These are phyloP conservation scores for Carassius gibelio DNA, from an alignment of 2,113 vertebrate species.

Conservation along the genomic window DNA sequence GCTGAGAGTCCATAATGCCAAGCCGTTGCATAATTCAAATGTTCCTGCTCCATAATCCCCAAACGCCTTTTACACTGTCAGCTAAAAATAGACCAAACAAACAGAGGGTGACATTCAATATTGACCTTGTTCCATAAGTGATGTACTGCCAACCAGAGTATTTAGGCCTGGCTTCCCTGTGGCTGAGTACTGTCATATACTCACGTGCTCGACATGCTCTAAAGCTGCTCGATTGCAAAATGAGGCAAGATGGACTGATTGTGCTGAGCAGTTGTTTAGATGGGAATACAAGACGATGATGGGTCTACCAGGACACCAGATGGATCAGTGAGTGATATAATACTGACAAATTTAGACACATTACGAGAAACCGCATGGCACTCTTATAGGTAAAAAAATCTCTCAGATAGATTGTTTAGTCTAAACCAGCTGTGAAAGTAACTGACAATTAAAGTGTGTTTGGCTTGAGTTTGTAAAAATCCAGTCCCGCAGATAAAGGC, in stretches of 20 bases:
- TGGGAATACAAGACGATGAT: constrained; percentile 6
- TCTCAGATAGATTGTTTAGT: neutral
- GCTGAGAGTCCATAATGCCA: constrained; percentile 50
- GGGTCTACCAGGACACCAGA: constrained; percentile 28
- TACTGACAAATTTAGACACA: constrained; percentile 18
- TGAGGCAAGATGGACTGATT: constrained; percentile 27
- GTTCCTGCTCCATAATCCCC: constrained; percentile 47
- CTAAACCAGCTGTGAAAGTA: neutral
- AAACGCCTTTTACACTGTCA: constrained; percentile 36
- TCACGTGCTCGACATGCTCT: neutral
- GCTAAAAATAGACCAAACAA: constrained; percentile 47
- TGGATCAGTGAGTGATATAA: constrained; percentile 35
- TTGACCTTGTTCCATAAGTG: constrained; percentile 34
- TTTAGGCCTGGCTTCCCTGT: constrained; percentile 2
- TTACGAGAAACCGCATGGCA: constrained; percentile 29
- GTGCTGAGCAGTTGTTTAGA: constrained; percentile 40
- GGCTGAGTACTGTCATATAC: neutral
- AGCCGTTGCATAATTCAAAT: constrained; percentile 55
- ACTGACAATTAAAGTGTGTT: neutral
- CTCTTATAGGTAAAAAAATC: neutral
- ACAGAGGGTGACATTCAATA: constrained; percentile 45
- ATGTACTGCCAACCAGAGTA: neutral
- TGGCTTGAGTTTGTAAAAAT: neutral
- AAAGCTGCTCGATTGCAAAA: constrained; percentile 28
- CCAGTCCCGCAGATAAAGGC: neutral